These are phyloP conservation scores for Eleginops maclovinus DNA, from an alignment of 2,113 vertebrate species.

Conservation along the genomic window DNA sequence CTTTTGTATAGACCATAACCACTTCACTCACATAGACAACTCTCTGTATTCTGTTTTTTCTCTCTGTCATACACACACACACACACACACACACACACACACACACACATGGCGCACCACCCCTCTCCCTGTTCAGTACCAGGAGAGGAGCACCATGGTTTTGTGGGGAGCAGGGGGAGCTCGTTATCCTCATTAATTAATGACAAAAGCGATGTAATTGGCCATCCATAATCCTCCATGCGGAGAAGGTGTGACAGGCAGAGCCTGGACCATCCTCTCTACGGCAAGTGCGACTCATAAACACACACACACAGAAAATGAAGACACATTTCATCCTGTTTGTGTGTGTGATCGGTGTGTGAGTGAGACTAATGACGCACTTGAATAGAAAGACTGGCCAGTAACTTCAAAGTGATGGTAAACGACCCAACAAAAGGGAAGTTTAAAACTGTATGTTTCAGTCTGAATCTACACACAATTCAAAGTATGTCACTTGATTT, in stretches of 20 bases:
- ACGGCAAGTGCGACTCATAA: conserved; percentile 71
- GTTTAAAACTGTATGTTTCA: not conserved
- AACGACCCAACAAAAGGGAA: conserved; percentile 16
- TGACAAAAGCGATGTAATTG: conserved; percentile 86
- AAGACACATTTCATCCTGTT: conserved; percentile 64
- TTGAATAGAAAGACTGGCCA: conserved; percentile 12
- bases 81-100: conserved; percentile 37
- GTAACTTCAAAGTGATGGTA: conserved; percentile 26
- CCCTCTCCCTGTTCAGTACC: conserved; percentile 65
- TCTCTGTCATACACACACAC: conserved; percentile 26
- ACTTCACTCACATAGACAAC: conserved; percentile 41
- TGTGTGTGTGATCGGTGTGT: conserved; percentile 43
- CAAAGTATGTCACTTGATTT: conserved; percentile 41
- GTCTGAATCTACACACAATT: conserved; percentile 18
- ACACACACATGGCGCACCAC: conserved; percentile 45
- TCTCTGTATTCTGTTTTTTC: not conserved
- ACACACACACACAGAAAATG: conserved; percentile 73
- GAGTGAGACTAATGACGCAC: conserved; percentile 19
- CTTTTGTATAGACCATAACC: conserved; percentile 57
- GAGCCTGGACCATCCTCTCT: conserved; percentile 69
- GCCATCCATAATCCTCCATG: conserved; percentile 87
- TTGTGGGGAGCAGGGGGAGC: conserved; percentile 78
- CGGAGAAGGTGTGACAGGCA: conserved; percentile 82
- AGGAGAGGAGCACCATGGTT: conserved; percentile 80
- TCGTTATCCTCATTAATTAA: conserved; percentile 82